phyloP scores from a whole-genome alignment of 1,140 invertebrate species.

The Lordiphosa mommai region DNA sequence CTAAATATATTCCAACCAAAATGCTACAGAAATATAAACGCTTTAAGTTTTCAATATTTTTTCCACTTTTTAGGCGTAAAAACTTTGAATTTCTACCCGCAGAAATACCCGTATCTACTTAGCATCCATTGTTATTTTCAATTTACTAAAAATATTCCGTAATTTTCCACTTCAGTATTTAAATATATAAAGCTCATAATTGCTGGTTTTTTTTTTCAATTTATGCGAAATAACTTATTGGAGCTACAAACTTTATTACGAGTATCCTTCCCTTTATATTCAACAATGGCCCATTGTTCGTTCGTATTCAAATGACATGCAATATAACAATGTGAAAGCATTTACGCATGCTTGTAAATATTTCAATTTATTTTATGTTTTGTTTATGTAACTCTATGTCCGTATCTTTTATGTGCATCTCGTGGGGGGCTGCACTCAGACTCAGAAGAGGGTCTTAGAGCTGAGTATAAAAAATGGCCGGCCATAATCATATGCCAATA shows the following conservation, averaged over 20 bases:
- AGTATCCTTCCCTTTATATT: background rate
- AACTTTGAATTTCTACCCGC: no score
- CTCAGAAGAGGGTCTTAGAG: background rate
- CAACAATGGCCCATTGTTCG: constrained; percentile 14
- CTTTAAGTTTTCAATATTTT: no score
- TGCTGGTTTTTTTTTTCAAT: no score
- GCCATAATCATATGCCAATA: constrained; percentile 76
- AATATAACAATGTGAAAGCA: constrained; percentile 68
- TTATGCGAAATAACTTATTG: no score
- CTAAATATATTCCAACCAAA: no score
- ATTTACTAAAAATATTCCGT: no score
- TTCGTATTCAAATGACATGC: constrained; percentile 58
- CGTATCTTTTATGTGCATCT: constrained; percentile 68
- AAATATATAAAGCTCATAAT: no score
- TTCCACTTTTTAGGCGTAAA: no score
- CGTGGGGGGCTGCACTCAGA: constrained; percentile 36
- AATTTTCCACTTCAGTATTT: no score
- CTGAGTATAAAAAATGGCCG: constrained; percentile 59
- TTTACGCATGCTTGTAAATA: constrained; percentile 72
- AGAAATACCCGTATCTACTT: no score
- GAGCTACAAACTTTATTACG: no score
- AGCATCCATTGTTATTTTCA: background rate
- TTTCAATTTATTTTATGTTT: constrained; percentile 74
- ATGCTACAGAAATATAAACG: no score
- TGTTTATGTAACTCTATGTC: constrained; percentile 25